A percentile compares a stretch with the other conserved stretches of the same genome.
These are phyloP conservation scores for Eidolon dupreanum DNA, from an alignment of 2,797 vertebrate species.

Conservation along the genomic window DNA sequence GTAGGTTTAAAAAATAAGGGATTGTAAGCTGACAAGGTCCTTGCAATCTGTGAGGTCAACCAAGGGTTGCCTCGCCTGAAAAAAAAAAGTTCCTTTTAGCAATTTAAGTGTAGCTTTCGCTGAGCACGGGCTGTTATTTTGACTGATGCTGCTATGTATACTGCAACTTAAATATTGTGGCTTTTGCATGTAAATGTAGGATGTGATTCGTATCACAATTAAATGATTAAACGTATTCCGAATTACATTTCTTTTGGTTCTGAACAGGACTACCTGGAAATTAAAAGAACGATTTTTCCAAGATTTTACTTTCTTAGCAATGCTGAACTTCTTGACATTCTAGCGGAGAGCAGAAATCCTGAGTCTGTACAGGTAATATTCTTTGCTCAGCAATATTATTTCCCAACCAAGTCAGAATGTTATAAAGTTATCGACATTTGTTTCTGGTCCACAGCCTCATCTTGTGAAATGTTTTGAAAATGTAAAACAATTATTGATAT, in stretches of 20 bases:
- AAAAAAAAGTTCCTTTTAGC: not conserved
- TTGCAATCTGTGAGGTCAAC: too few relatives aligned
- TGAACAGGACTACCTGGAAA: slow-evolving; percentile 84
- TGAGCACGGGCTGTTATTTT: not conserved
- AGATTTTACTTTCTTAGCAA: slow-evolving; percentile 87
- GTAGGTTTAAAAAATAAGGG: too few relatives aligned
- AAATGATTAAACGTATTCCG: not conserved
- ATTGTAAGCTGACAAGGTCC: too few relatives aligned
- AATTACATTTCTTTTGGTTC: slow-evolving; percentile 50
- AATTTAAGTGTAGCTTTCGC: not conserved
- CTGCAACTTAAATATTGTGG: not conserved
- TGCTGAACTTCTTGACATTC: slow-evolving; percentile 83
- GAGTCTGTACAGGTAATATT: slow-evolving; percentile 81
- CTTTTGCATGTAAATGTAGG: not conserved
- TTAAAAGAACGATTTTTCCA: slow-evolving; percentile 84
- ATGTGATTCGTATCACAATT: not conserved
- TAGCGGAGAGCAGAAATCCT: slow-evolving; percentile 80
- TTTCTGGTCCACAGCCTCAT: slow-evolving; percentile 78
- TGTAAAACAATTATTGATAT: slow-evolving; percentile 79
- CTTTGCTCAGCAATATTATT: not conserved
- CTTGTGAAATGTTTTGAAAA: slow-evolving; percentile 86
- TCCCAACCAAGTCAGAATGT: not conserved
- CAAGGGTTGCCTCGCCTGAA: too few relatives aligned
- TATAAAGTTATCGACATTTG: not conserved
- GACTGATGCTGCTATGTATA: too few relatives aligned